phyloP scores from a whole-genome alignment of 2,797 vertebrate species.

The Xyrichtys novacula region DNA sequence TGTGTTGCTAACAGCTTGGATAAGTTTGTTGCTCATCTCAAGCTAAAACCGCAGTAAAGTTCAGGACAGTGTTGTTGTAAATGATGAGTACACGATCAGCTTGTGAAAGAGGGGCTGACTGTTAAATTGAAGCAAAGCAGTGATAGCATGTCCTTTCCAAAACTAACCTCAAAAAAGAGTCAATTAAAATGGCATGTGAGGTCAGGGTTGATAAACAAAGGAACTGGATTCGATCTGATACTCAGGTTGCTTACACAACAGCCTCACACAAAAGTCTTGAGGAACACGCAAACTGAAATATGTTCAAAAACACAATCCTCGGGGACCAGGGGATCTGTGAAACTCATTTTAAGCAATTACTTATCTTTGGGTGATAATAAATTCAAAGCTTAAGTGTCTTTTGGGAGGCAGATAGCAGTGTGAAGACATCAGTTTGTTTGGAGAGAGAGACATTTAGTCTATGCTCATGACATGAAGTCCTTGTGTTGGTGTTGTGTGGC shows the following conservation, averaged over 20 bases:
- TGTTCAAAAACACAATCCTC: conserved; percentile 41
- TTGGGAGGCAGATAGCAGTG: conserved; percentile 55
- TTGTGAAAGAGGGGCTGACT: neutral
- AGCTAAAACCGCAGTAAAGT: neutral
- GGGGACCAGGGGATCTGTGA: conserved; percentile 54
- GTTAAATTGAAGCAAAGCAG: neutral
- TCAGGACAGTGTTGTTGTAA: neutral
- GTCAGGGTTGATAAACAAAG: conserved; percentile 51
- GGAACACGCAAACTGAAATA: conserved; percentile 37
- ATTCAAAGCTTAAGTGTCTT: conserved; percentile 69
- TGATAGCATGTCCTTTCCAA: neutral
- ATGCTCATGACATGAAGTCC: conserved; percentile 35
- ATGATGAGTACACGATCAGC: neutral
- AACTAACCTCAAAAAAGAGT: conserved; percentile 35
- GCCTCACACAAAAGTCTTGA: conserved; percentile 11
- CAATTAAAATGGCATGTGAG: conserved; percentile 56
- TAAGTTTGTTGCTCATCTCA: neutral
- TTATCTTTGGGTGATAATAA: conserved; percentile 65
- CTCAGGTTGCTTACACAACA: conserved; percentile 58
- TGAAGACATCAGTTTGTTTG: conserved; percentile 54
- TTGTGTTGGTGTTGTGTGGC: conserved; percentile 41
- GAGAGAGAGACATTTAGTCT: conserved; percentile 34
- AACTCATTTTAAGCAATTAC: conserved; percentile 40
- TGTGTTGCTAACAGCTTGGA: neutral
- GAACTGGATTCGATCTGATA: conserved; percentile 64